Conservation (phyloP, 2,113 vertebrate species). For the Syngnathus floridae region DNA sequence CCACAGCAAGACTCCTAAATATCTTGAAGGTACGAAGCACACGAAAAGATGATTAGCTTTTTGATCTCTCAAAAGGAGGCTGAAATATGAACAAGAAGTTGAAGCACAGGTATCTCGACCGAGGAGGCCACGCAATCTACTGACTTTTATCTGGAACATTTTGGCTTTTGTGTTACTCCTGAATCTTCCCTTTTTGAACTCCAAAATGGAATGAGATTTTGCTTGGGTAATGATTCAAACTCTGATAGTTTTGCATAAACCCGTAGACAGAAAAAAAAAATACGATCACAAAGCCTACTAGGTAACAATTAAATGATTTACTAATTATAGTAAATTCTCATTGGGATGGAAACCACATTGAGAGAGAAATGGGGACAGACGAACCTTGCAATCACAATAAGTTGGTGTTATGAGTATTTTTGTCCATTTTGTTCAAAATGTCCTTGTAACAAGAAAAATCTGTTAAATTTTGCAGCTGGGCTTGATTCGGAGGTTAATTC, state of each 20-base stretch:
- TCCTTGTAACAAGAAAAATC: too few relatives aligned
- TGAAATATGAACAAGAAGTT: constrained; percentile 4
- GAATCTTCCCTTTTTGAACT: not conserved
- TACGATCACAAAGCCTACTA: not conserved
- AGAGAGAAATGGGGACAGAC: too few relatives aligned
- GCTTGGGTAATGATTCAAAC: not conserved
- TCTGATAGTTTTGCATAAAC: not conserved
- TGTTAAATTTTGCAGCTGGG: too few relatives aligned
- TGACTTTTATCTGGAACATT: not conserved
- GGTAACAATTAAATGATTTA: not conserved
- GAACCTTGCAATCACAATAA: too few relatives aligned
- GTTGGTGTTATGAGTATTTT: too few relatives aligned
- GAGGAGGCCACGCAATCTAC: not conserved
- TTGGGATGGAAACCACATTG: too few relatives aligned
- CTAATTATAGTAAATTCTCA: too few relatives aligned
- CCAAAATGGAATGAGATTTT: not conserved
- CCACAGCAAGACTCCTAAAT: constrained; percentile 26
- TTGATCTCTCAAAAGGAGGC: constrained; percentile 4
- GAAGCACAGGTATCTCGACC: constrained; percentile 9
- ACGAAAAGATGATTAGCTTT: constrained; percentile 15
- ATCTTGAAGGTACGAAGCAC: constrained; percentile 3
- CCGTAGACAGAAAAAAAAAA: not conserved
- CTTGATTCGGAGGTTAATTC: too few relatives aligned
- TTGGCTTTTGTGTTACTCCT: not conserved
- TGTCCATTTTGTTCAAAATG: too few relatives aligned